Conservation (phyloP, 2,888 invertebrate species). For the Blastobasis lacticolella region DNA sequence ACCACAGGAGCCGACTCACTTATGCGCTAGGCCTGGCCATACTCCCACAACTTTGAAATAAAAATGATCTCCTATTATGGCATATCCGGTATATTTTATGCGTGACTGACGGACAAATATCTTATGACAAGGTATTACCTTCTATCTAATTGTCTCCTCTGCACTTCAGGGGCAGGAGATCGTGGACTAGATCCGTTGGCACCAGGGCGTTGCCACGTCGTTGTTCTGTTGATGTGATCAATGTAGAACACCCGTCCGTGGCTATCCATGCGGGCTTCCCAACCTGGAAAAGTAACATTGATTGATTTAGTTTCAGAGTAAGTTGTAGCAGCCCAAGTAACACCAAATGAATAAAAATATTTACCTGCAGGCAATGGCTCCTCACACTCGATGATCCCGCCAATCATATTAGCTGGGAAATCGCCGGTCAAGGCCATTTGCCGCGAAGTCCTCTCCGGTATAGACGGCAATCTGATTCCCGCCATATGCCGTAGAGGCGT, state of each 20-base stretch:
- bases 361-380: constrained; percentile 91
- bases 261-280: constrained; percentile 98
- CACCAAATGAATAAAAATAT: constrained; percentile 17
- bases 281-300: constrained; percentile 72
- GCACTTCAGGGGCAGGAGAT: constrained; percentile 77
- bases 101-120: no score
- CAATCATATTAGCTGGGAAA: constrained; percentile 70
- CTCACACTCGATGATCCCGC: constrained; percentile 77
- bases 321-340: no score
- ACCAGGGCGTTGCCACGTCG: constrained; percentile 94
- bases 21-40: no score
- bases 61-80: no score
- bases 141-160: constrained; percentile 79
- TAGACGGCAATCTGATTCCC: constrained; percentile 85
- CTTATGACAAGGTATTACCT: constrained; percentile 53
- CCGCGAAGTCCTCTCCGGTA: constrained; percentile 81
- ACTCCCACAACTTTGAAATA: no score
- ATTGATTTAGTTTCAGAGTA: not conserved
- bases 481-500: constrained; percentile 80
- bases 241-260: constrained; percentile 98
- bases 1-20: no score
- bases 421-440: constrained; percentile 73
- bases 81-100: no score
- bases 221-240: constrained; percentile 96
- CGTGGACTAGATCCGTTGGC: constrained; percentile 61